These are phyloP conservation scores for Diplogasteroides magnus DNA, from an alignment of 1,140 invertebrate genomes.

Conservation along the genomic window DNA sequence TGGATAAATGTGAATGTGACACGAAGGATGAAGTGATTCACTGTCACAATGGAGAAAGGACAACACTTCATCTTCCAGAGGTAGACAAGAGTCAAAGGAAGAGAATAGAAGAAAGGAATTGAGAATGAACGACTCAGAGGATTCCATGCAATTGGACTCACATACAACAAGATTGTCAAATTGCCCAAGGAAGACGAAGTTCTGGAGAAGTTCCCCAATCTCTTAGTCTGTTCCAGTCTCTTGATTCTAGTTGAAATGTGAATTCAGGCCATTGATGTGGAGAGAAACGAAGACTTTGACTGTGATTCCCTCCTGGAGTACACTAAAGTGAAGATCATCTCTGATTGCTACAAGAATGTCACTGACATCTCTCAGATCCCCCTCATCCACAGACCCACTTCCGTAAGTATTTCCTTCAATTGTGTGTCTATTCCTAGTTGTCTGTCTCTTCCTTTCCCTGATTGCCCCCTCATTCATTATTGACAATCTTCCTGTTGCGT, in stretches of 20 bases:
- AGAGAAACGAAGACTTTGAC: conserved; percentile 30
- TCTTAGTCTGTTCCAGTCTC: conserved; percentile 13
- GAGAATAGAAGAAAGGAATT: not conserved
- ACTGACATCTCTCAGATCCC: conserved; percentile 23
- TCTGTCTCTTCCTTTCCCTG: too few species aligned
- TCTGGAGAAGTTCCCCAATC: conserved; percentile 33
- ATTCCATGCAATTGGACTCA: conserved; percentile 29
- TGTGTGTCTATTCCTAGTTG: not conserved
- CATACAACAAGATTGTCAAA: conserved; percentile 27
- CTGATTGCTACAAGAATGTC: conserved; percentile 30
- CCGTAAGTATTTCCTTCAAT: not conserved
- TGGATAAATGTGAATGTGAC: conserved; percentile 33
- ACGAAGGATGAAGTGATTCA: conserved; percentile 31
- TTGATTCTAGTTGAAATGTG: not conserved
- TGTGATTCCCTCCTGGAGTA: conserved; percentile 23
- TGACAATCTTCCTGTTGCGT: too few species aligned
- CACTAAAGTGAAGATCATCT: conserved; percentile 26
- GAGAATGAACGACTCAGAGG: conserved; percentile 21
- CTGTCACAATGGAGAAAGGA: conserved; percentile 33
- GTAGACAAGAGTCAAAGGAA: not conserved
- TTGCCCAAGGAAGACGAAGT: conserved; percentile 31
- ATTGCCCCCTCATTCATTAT: too few species aligned
- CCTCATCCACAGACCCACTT: conserved; percentile 11
- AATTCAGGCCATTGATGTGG: conserved; percentile 30
- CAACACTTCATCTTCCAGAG: conserved; percentile 16